Conservation (phyloP, 2,113 vertebrate genomes). For the Falcunculus frontatus region DNA sequence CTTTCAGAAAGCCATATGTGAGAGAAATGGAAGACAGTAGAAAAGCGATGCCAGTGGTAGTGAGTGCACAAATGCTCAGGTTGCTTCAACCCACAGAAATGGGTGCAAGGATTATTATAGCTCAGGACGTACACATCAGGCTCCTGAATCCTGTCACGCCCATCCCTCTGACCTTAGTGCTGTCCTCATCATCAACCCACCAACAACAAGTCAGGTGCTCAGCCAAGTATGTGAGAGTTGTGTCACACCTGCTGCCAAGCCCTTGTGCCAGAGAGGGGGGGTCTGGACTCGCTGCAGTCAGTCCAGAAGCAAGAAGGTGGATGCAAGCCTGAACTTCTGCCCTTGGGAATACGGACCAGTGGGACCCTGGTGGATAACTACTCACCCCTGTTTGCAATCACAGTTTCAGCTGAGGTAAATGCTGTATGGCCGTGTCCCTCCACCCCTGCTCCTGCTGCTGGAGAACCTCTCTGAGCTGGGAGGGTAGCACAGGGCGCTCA, state of each 20-base stretch:
- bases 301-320: neutral
- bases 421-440: neutral
- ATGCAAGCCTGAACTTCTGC: neutral
- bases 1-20: neutral
- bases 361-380: neutral
- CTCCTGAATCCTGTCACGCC: neutral
- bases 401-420: neutral
- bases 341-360: neutral
- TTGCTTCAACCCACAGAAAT: neutral
- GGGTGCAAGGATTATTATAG: neutral
- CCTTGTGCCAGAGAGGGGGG: neutral
- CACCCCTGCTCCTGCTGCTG: neutral
- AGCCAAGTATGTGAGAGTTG: neutral
- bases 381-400: neutral
- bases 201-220: neutral
- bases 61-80: neutral
- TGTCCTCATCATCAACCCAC: neutral
- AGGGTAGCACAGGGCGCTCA: neutral
- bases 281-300: fast-evolving
- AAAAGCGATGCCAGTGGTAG: neutral
- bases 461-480: neutral
- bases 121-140: neutral
- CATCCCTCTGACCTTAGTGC: neutral
- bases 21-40: neutral
- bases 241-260: neutral